Evolutionary conservation across 2,888 invertebrate genomes (phyloP), one percentile per base, ranked within the genome.

Genomic region (Andrena marginata): DNA sequence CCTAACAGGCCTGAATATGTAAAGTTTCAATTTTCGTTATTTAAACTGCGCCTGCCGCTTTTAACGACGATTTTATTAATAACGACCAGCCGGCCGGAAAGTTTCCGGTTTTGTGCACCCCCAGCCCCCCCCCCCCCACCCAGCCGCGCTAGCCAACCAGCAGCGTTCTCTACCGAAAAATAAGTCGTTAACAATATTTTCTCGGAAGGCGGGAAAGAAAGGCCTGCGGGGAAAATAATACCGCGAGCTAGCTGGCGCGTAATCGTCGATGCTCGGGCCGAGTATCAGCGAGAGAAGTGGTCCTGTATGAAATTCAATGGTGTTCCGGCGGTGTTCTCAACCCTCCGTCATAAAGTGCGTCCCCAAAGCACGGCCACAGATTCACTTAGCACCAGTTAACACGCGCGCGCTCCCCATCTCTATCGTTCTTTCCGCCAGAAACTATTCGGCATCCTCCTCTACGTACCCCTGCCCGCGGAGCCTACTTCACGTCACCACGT

Each of bases 311-410:
- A 87, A 89, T 89, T 89, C 84, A 88, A 88, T 88, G 85, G 78
- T 76, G 84, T 87, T 82, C 82, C 79, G 69, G 73, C 77, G 64
- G 80, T 84, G 86, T 88, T 86, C 82, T 76, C 79, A 76, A 85
- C 88, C 87, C 80, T 72, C 56, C 80, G 74, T 77, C 56, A 56
- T 56, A 64, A 82, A 85, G 75, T 77, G 85, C 84, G 86, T 87
- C 89, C 88, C 87, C 88, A 89, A 89, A 90, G 86, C 89, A 89
- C 86, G 87, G 86, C 90, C 90, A 80, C 91, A 92, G 89, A 92
- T 92, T 92, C 92, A 91, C 91, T 93, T 91, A 93, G 89, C 88
- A 90, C 90, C 90, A 89, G 92, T 93, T 93, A 92, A 91, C 89
- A 89, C 87, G 86, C 63, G 35, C 63, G 48, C 33, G 20, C 35